Conservation (phyloP, 1,140 invertebrate genomes). For the Hylaeus volcanicus region DNA sequence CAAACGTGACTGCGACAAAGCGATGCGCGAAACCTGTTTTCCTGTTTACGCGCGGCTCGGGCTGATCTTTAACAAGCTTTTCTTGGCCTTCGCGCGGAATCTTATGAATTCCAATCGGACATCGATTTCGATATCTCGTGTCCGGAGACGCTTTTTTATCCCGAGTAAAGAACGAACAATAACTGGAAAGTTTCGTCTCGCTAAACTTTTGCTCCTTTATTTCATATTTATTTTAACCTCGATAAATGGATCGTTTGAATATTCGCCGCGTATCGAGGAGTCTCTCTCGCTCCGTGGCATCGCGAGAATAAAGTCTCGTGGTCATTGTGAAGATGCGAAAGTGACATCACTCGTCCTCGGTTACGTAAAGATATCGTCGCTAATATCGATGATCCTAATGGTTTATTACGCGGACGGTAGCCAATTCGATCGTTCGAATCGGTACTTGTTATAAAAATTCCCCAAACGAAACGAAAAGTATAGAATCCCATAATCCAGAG, state of each 20-base stretch:
- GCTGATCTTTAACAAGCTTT: slow-evolving; percentile 12
- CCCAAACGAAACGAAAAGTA: too few relatives aligned
- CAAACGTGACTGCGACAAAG: neutral
- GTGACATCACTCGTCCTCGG: slow-evolving; percentile 75
- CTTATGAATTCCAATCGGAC: neutral
- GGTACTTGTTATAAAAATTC: too few relatives aligned
- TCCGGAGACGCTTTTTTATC: too few relatives aligned
- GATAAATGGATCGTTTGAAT: too few relatives aligned
- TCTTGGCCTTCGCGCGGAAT: slow-evolving; percentile 4
- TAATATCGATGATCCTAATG: slow-evolving; percentile 55
- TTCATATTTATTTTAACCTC: too few relatives aligned
- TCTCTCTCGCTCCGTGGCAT: neutral
- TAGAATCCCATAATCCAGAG: too few relatives aligned
- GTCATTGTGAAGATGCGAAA: slow-evolving; percentile 63
- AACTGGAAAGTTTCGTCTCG: too few relatives aligned
- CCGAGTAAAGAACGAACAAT: too few relatives aligned
- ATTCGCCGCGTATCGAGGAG: neutral
- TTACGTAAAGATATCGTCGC: slow-evolving; percentile 70
- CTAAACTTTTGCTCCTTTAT: too few relatives aligned
- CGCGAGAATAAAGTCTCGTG: neutral
- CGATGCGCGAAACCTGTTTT: slow-evolving; percentile 26
- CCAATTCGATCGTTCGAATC: too few relatives aligned
- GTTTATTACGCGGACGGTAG: slow-evolving; percentile 3
- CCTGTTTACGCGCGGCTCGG: slow-evolving; percentile 3
- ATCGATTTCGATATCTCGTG: neutral